Percentiles rank a stretch among this genome's conserved stretches.
phyloP scores from a whole-genome alignment of 2,888 invertebrate species.

The Lepetodrilus schrolli region DNA sequence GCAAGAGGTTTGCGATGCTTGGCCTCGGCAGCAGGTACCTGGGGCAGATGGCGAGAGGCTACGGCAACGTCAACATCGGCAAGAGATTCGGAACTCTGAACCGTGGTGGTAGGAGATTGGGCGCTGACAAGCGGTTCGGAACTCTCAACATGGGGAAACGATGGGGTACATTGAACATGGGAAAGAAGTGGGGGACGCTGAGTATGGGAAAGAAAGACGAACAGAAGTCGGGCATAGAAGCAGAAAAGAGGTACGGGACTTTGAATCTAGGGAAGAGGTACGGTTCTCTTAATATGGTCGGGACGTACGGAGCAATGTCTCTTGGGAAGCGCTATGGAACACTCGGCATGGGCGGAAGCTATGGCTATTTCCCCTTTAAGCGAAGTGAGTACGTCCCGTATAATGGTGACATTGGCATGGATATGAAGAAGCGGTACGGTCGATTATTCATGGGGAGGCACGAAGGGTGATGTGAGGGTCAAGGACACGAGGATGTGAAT shows the following conservation, averaged over 20 bases:
- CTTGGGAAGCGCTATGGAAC: constrained; percentile 23
- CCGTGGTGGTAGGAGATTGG: background rate
- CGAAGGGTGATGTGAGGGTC: no score
- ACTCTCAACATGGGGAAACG: constrained; percentile 5
- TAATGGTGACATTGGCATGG: background rate
- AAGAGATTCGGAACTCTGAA: constrained; percentile 13
- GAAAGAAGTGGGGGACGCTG: background rate
- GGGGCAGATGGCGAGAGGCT: background rate
- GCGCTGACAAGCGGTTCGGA: background rate
- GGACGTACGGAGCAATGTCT: background rate
- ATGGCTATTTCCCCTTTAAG: background rate
- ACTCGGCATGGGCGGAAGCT: background rate
- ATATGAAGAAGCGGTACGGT: constrained; percentile 19
- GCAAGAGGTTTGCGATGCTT: constrained; percentile 1
- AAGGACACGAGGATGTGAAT: no score
- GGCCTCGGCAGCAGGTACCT: background rate
- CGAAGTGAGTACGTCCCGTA: background rate
- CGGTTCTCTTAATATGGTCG: background rate
- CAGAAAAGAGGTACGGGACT: constrained; percentile 7
- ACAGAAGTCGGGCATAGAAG: background rate
- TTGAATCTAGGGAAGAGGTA: constrained; percentile 16
- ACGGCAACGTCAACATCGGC: background rate
- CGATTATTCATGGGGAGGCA: constrained; percentile 18
- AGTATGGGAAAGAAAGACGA: constrained; percentile 8
- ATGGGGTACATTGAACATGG: constrained; percentile 2